Evolutionary conservation across 2,113 vertebrate species (phyloP).

Genomic region (Nycticebus coucang): DNA sequence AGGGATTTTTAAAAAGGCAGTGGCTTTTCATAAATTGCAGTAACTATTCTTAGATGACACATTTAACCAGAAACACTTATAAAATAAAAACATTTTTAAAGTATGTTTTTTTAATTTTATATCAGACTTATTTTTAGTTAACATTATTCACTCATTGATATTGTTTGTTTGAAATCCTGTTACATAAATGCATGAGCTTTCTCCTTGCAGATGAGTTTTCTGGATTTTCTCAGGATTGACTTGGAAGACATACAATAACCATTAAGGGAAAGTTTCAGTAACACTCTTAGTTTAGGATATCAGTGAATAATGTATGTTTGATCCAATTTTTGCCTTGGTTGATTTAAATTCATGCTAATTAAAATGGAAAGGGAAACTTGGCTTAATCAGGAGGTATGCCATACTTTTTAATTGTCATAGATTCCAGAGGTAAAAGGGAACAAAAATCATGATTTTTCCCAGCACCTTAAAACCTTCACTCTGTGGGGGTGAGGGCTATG

Average conservation of each 20-base stretch:
- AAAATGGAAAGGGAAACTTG: slow-evolving; percentile 30
- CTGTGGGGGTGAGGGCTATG: neutral
- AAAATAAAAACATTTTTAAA: neutral
- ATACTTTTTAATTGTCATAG: neutral
- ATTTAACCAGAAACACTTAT: neutral
- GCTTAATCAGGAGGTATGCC: neutral
- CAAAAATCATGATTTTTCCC: neutral
- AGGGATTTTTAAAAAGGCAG: neutral
- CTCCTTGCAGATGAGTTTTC: neutral
- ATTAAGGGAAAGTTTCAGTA: neutral
- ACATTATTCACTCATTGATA: neutral
- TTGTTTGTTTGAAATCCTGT: neutral
- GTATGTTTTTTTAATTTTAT: slow-evolving; percentile 44
- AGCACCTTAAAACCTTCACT: neutral
- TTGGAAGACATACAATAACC: neutral
- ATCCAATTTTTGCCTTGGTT: neutral
- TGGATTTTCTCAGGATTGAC: neutral
- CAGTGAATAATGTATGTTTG: neutral
- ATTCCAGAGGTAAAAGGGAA: neutral
- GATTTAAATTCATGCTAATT: slow-evolving; percentile 9
- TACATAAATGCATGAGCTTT: neutral
- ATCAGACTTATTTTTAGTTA: neutral
- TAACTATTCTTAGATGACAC: neutral
- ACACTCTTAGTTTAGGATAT: neutral
- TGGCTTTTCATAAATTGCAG: neutral